These are phyloP conservation scores for Cerceris rybyensis DNA, from an alignment of 2,888 invertebrate genomes.

Conservation along the genomic window DNA sequence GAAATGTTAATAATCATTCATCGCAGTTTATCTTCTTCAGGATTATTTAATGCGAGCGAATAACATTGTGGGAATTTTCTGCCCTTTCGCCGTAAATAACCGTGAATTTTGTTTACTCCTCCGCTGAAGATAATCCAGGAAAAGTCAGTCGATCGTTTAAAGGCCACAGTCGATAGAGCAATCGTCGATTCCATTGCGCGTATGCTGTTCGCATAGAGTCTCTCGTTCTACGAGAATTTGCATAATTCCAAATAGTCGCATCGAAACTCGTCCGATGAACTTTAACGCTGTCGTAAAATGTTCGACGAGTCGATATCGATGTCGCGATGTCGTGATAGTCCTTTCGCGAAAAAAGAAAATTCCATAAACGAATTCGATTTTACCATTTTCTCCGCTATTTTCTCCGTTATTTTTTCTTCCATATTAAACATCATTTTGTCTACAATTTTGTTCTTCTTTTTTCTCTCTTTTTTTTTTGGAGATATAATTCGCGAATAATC, in stretches of 20 bases:
- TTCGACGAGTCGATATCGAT: conserved; percentile 29
- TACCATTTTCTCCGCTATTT: background rate
- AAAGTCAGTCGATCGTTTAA: conserved; percentile 1
- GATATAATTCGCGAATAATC: no score
- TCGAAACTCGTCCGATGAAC: conserved; percentile 29
- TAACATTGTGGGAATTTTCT: no score
- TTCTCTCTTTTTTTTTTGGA: no score
- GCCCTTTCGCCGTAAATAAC: background rate
- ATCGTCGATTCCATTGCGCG: conserved; percentile 9
- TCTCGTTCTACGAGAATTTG: conserved; percentile 47
- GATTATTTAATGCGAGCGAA: background rate
- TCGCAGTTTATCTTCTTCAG: no score
- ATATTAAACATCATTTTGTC: background rate
- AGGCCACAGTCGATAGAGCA: background rate
- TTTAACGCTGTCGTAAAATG: conserved; percentile 33
- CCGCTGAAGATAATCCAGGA: background rate
- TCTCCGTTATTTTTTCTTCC: background rate
- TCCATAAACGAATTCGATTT: background rate
- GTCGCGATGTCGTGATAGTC: conserved; percentile 8
- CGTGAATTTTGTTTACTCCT: background rate
- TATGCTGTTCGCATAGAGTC: conserved; percentile 26
- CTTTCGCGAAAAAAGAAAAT: background rate
- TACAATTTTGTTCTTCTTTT: background rate
- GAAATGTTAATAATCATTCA: no score
- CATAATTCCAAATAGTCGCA: conserved; percentile 48